These are phyloP conservation scores for Malurus cyaneus DNA, from an alignment of 2,113 vertebrate genomes.

Conservation along the genomic window DNA sequence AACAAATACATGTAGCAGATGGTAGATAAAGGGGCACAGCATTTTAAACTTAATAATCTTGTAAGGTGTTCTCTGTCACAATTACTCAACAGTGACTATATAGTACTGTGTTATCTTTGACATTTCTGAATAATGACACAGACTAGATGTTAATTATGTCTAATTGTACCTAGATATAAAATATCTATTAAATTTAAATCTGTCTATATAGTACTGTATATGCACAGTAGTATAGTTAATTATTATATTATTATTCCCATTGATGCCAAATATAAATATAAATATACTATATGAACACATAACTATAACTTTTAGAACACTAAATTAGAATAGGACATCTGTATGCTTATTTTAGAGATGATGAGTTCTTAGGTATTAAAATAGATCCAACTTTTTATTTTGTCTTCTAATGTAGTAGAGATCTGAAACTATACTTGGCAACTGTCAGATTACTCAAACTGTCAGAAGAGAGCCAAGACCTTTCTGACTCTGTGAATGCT, in stretches of 20 bases:
- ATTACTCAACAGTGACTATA: not conserved
- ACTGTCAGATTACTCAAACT: not conserved
- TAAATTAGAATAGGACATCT: not conserved
- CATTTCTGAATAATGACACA: not conserved
- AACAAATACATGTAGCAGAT: not conserved
- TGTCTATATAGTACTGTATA: not conserved
- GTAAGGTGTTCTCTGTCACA: not conserved
- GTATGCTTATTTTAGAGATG: not conserved
- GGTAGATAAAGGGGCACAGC: not conserved
- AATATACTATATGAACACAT: not conserved
- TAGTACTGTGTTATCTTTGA: not conserved
- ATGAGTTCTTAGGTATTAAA: not conserved
- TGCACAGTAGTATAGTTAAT: no score
- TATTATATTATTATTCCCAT: not conserved
- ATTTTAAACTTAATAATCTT: not conserved
- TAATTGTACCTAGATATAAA: not conserved
- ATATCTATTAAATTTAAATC: not conserved
- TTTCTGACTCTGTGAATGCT: not conserved
- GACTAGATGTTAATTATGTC: not conserved
- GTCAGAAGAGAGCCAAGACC: not conserved
- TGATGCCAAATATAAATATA: not conserved
- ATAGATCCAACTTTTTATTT: not conserved
- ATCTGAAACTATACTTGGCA: not conserved
- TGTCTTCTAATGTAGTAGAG: not conserved
- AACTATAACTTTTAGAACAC: not conserved